These are phyloP conservation scores for Papilio dardanus DNA, from an alignment of 1,140 invertebrate genomes.

Conservation along the genomic window DNA sequence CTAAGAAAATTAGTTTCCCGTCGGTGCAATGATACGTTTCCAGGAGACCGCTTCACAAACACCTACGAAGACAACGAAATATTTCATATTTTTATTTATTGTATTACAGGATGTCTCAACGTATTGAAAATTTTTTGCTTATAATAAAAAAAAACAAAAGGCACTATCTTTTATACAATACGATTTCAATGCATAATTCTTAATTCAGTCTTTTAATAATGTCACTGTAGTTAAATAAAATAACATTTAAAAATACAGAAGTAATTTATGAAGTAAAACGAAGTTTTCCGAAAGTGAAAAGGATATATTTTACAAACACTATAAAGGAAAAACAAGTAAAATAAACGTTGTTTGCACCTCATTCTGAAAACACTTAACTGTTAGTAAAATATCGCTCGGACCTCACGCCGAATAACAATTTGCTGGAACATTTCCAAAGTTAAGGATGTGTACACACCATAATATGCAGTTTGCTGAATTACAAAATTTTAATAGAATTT, in stretches of 20 bases:
- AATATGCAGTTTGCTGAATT: not conserved
- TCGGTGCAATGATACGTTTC: constrained; percentile 11
- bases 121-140: no score
- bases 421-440: not conserved
- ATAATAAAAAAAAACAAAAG: no score
- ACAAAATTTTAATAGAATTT: not conserved
- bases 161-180: no score
- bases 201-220: no score
- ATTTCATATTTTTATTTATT: not conserved
- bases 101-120: no score
- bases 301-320: not conserved
- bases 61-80: not conserved
- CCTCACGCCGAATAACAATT: not conserved
- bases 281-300: not conserved
- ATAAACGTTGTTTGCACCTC: constrained; percentile 8
- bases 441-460: not conserved
- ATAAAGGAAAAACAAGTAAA: not conserved
- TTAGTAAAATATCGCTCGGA: constrained; percentile 18
- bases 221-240: no score
- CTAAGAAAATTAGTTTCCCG: constrained; percentile 18
- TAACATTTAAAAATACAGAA: not conserved
- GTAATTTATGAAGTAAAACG: not conserved
- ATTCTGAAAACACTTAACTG: constrained; percentile 18
- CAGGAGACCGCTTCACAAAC: not conserved
- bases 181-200: no score